Conservation (phyloP, 37 sponge, comb jelly and placozoan species). For the Beroe forskalii region DNA sequence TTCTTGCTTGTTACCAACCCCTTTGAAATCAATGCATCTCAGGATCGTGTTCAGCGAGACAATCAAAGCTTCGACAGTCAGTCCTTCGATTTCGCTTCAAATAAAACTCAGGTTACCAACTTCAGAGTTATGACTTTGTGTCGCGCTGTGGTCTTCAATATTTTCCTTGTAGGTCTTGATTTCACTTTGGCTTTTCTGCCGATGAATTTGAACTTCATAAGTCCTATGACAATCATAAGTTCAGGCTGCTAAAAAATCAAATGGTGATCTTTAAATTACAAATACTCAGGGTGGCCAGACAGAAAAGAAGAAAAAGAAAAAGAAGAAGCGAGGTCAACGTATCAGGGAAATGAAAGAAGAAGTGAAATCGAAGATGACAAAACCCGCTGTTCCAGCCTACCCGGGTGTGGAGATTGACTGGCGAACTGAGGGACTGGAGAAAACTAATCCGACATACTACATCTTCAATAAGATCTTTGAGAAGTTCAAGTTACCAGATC, state of each 20-base stretch:
- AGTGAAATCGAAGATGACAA: background rate
- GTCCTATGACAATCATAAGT: too few species aligned
- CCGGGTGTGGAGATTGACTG: slow-evolving; percentile 69
- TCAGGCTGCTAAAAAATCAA: too few species aligned
- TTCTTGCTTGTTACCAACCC: too few species aligned
- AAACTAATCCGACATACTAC: slow-evolving; percentile 44
- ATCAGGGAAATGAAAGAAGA: slow-evolving; percentile 26
- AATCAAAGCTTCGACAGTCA: slow-evolving; percentile 1
- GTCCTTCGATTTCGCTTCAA: background rate
- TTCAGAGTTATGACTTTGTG: too few species aligned
- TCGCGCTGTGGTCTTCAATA: too few species aligned
- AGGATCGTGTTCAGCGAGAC: too few species aligned
- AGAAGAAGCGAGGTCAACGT: slow-evolving; percentile 67
- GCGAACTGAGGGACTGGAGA: slow-evolving; percentile 48
- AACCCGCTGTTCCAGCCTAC: background rate
- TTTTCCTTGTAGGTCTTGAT: too few species aligned
- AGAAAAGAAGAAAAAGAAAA: slow-evolving; percentile 71
- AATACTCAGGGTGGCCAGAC: background rate
- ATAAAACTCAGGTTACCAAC: background rate
- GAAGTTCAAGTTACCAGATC: slow-evolving; percentile 53
- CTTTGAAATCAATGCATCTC: too few species aligned
- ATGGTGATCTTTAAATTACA: too few species aligned
- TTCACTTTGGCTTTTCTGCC: too few species aligned
- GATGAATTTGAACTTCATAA: too few species aligned
- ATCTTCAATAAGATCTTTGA: slow-evolving; percentile 62